Conservation (phyloP, 2,888 invertebrate species). For the Hypselothyrea guttata region DNA sequence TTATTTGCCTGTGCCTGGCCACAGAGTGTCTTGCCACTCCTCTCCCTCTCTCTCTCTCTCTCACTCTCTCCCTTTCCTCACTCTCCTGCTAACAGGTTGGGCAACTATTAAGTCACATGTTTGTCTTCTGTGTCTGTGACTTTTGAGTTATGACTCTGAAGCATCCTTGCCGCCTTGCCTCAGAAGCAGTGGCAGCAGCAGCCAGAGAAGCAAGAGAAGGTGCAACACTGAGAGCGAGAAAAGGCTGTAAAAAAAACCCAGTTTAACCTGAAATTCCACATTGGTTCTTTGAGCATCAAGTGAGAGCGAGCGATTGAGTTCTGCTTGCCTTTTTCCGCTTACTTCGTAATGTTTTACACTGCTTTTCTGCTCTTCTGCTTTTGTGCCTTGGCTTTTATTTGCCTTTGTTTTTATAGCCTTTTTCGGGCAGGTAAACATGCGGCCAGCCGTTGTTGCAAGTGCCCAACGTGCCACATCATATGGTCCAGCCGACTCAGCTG, state of each 20-base stretch:
- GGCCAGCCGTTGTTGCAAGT: conserved; percentile 26
- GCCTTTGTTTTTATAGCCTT: conserved; percentile 72
- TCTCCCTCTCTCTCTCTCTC: not conserved
- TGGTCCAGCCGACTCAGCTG: conserved; percentile 22
- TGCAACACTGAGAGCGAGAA: not conserved
- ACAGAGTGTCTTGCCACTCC: not conserved
- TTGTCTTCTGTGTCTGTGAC: conserved; percentile 52
- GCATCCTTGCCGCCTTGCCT: conserved; percentile 3
- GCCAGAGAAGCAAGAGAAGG: not conserved
- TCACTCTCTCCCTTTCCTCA: not conserved
- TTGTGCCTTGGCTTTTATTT: conserved; percentile 57
- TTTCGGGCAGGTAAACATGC: conserved; percentile 72
- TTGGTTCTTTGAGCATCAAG: conserved; percentile 47
- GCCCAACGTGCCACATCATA: conserved; percentile 47
- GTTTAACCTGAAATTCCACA: conserved; percentile 78
- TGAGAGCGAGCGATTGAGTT: no score
- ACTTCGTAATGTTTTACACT: conserved; percentile 7
- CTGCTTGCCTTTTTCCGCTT: not conserved
- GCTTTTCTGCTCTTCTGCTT: conserved; percentile 25
- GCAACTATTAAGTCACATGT: conserved; percentile 79
- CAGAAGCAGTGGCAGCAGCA: not conserved
- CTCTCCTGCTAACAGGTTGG: conserved; percentile 5
- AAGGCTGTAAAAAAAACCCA: conserved; percentile 50
- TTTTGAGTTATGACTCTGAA: conserved; percentile 73
- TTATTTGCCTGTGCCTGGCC: conserved; percentile 6